Evolutionary conservation across 2,113 vertebrate genomes (phyloP), one percentile per base, ranked within the genome.

Genomic region (Podilymbus podiceps): DNA sequence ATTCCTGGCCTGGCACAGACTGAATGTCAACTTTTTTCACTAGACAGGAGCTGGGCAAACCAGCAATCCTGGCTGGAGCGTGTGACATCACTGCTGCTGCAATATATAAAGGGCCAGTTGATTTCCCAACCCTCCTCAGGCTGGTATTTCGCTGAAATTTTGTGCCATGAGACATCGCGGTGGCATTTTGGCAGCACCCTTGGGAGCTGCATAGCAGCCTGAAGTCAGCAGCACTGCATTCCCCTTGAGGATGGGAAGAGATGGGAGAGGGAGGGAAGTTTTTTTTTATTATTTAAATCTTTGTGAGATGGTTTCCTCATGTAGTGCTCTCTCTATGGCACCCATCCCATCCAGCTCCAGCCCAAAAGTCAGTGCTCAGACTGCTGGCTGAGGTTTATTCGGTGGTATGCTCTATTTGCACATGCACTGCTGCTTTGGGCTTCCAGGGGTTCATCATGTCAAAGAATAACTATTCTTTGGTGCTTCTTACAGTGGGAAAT

Each of bases 71-170:
- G 55, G 35, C 77, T 73, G 81, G 50, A 89, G 84, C 0, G 0
- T 76, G 94, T 97, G 97, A 96, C 96, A 90, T 97, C 95, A 97
- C 53, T 85, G 94, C 71, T 97, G 84, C 72, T 91, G 95, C 89
- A 95, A 92, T 92, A 92, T 56, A 58, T 49, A 87, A 89, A 91
- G 76, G 56, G 35, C 15, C 3, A 8, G 23, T 69, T 97, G 66
- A 85, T 93, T 89, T 27, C 46, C 38, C 86, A 63, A 44, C 76
- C 21, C 89, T 12, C 66, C 53, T 12, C 42, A 42, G 62, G 63
- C 67, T 85, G 89, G 84, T 85, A 91, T 96, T 95, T 95, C 89
- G 81, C 87, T 96, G 93, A 94, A 85, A 88, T 28, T 58, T 63
- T 88, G 68, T 93, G 89, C 94, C 89, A 66, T 96, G 94, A 97